Percentiles rank a stretch among this genome's conserved stretches.
phyloP scores from a whole-genome alignment of 2,797 vertebrate species.

The Chaetodon trifasciatus region DNA sequence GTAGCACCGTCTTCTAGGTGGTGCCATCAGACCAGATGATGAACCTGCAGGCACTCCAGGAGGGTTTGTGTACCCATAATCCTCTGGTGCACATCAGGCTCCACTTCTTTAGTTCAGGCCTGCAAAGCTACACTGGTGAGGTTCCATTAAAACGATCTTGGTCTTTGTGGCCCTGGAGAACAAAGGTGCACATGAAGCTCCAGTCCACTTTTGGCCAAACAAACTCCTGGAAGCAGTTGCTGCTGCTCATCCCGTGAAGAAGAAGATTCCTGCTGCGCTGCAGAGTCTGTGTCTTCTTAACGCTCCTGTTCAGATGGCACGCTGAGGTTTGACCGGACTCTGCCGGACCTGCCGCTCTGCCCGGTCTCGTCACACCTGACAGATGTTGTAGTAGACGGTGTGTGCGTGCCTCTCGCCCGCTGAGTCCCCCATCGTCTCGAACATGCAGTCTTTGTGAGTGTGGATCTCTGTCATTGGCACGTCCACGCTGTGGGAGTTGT shows the following conservation, averaged over 20 bases:
- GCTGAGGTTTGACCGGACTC: background rate
- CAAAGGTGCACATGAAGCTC: background rate
- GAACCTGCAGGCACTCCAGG: background rate
- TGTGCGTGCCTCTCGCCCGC: constrained; percentile 73
- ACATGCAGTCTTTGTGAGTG: constrained; percentile 77
- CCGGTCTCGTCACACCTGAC: constrained; percentile 85
- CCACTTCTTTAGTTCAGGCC: background rate
- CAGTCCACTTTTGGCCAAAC: constrained; percentile 3
- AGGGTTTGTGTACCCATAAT: constrained; percentile 24
- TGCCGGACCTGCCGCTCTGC: background rate
- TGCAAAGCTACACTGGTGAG: background rate
- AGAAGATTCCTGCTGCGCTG: background rate
- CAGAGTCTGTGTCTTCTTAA: background rate
- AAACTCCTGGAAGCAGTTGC: background rate
- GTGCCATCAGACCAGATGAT: background rate
- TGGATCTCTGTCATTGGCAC: constrained; percentile 81
- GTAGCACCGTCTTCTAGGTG: background rate
- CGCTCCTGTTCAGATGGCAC: constrained; percentile 48
- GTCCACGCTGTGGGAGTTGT: constrained; percentile 65
- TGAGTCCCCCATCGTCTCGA: constrained; percentile 75
- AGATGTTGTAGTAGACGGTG: constrained; percentile 89
- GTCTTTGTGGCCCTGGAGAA: background rate
- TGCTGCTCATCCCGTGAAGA: background rate
- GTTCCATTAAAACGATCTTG: background rate
- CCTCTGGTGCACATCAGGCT: constrained; percentile 24